A percentile compares a stretch with the other conserved stretches of the same genome.
These are phyloP conservation scores for Mesorhabditis sp. DNA, from an alignment of 2,888 invertebrate species.

Conservation along the genomic window DNA sequence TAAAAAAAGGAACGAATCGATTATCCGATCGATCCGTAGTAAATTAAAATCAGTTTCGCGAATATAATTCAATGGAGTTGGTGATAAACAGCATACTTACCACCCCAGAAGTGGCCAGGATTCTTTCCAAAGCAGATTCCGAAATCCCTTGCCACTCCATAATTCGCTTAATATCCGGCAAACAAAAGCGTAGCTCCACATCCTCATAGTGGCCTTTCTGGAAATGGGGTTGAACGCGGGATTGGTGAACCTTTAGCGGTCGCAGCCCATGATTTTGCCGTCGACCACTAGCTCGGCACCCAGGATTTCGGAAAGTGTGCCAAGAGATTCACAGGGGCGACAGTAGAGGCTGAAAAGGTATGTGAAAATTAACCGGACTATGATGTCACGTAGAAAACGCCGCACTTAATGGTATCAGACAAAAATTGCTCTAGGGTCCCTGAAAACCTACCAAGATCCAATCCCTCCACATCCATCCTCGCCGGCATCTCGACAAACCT, in stretches of 20 bases:
- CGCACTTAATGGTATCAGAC: too few relatives aligned
- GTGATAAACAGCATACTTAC: slow-evolving; percentile 5
- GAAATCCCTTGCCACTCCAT: slow-evolving; percentile 38
- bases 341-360: slow-evolving; percentile 34
- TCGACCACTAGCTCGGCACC: slow-evolving; percentile 38
- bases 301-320: slow-evolving; percentile 26
- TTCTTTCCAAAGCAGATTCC: slow-evolving; percentile 32
- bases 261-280: slow-evolving; percentile 37
- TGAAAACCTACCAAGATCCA: slow-evolving; percentile 31
- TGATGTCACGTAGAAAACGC: too few relatives aligned
- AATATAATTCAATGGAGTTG: background rate
- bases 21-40: too few relatives aligned
- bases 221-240: slow-evolving; percentile 9
- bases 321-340: slow-evolving; percentile 34
- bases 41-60: too few relatives aligned
- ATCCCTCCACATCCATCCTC: slow-evolving; percentile 40
- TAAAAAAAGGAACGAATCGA: background rate
- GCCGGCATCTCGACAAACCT: slow-evolving; percentile 33
- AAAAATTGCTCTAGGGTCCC: too few relatives aligned
- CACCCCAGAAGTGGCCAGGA: slow-evolving; percentile 32
- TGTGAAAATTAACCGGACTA: too few relatives aligned
- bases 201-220: slow-evolving; percentile 51
- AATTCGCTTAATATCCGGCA: slow-evolving; percentile 46
- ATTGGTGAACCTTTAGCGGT: slow-evolving; percentile 27
- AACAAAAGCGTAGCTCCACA: slow-evolving; percentile 50